Base-by-base conservation (phyloP, 2,888 invertebrate genomes). In the Sarcophaga rosellei region DNA sequence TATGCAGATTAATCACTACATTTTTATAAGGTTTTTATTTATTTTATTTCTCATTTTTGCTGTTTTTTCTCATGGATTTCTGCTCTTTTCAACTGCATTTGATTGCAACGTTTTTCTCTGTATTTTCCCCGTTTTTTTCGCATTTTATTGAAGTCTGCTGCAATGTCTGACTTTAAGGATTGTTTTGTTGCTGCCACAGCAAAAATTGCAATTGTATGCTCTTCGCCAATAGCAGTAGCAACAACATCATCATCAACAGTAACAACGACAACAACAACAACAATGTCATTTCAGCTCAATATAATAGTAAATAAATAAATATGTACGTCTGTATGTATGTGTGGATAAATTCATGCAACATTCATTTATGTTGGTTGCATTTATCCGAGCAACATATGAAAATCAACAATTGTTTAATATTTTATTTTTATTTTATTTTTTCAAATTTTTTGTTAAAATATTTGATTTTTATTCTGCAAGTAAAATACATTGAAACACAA, bases 151-250 rank as follows among this genome's bases (percentile, higher is more conserved):
- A 21, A 53, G 70, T 66, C 79, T 66, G 59, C 73, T 76, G 20
- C 69, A 20, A 78, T 75, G 79, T 75, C 74, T 79, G 84, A 77
- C 73, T 77, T 81, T 73, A 77, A 84, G 68, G 68, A 68, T 66
- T 73, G 57, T 81, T 81, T 77, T 81, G 44, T 85, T 72, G 62
- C 61, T 78, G 53, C 57, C 53, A 35, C 35, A 65, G 35, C 5
- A 65, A 65, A 65, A 35, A 53, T 53, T 53, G 17, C 53, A 65
- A 65, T 17, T 17, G 35, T 65, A 35, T 65, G 3, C 10, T 65
- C 3, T n/a, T 35, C 65, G n/a, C 6, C 61, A 21, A 61, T 3
- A 2, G 11, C 20, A 61, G 21, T 21, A 61, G 11, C n/a, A 20
- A 3, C 23, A 25, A n/a, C 35, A 35, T 35, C 35, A 6, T 35